A percentile compares a stretch with the other conserved stretches of the same genome.
phyloP scores from a whole-genome alignment of 2,888 invertebrate species.

The Rhodophaea formosa region DNA sequence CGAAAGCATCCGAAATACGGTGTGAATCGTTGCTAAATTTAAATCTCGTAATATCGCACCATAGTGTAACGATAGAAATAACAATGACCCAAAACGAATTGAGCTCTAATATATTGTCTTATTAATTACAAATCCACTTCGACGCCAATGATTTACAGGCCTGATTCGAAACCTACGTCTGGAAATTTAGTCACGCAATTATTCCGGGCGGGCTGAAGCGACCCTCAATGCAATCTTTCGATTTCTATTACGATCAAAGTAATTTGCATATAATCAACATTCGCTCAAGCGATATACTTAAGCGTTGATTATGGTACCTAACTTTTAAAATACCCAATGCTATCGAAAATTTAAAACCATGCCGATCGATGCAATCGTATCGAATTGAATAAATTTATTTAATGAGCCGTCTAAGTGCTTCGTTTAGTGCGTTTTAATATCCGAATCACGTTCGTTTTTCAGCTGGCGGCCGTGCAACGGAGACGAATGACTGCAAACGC shows the following conservation, averaged over 20 bases:
- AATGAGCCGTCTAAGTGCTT: conserved; percentile 68
- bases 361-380: conserved; percentile 60
- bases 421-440: conserved; percentile 66
- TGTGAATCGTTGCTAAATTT: neutral
- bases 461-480: conserved; percentile 48
- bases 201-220: conserved; percentile 45
- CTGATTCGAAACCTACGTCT: conserved; percentile 53
- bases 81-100: conserved; percentile 60
- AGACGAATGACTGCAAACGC: conserved; percentile 60
- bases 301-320: neutral
- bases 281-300: conserved; percentile 36
- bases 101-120: conserved; percentile 60
- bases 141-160: conserved; percentile 58
- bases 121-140: conserved; percentile 59
- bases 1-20: no score
- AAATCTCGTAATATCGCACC: neutral
- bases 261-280: conserved; percentile 54
- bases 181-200: conserved; percentile 65
- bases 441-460: conserved; percentile 72
- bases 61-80: conserved; percentile 35
- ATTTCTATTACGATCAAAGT: conserved; percentile 50
- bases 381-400: conserved; percentile 70
- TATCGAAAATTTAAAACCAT: conserved; percentile 36
- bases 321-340: neutral
- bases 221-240: conserved; percentile 44